Evolutionary conservation across 2,888 invertebrate species (phyloP).

Genomic region (Ornithoptera alexandrae): DNA sequence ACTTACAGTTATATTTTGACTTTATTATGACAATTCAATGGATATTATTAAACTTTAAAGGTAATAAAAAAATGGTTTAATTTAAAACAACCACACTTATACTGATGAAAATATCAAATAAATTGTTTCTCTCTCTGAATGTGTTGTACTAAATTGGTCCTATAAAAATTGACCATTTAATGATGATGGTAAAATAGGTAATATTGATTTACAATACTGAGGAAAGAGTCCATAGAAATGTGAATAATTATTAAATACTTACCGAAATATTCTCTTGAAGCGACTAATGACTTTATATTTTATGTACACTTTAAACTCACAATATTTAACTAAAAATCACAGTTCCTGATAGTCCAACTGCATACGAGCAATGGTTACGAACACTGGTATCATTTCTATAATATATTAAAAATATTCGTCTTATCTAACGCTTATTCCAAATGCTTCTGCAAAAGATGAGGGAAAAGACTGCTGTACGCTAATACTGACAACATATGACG

Average conservation of each 20-base stretch:
- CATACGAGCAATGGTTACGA: slow-evolving; percentile 7
- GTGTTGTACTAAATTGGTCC: too few species aligned
- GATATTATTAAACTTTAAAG: too few species aligned
- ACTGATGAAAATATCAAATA: too few species aligned
- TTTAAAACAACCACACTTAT: too few species aligned
- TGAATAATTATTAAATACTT: slow-evolving; percentile 43
- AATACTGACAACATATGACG: slow-evolving; percentile 40
- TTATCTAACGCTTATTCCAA: slow-evolving; percentile 11
- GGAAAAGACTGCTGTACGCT: slow-evolving; percentile 7
- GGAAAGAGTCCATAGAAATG: background rate
- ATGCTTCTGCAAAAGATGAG: slow-evolving; percentile 19
- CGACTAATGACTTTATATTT: slow-evolving; percentile 78
- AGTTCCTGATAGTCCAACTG: slow-evolving; percentile 29
- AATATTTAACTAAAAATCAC: slow-evolving; percentile 37
- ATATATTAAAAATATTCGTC: slow-evolving; percentile 2
- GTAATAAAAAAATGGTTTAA: too few species aligned
- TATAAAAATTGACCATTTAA: too few species aligned
- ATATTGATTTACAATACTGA: too few species aligned
- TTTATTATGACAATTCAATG: too few species aligned
- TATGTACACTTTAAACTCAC: slow-evolving; percentile 61
- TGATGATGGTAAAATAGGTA: too few species aligned
- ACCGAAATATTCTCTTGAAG: slow-evolving; percentile 78
- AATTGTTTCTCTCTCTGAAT: too few species aligned
- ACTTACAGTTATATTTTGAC: background rate
- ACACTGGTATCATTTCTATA: slow-evolving; percentile 10